Percentiles rank a stretch among this genome's conserved stretches.
Evolutionary conservation across 2,888 invertebrate species (phyloP).

Genomic region (Lithosia quadra): DNA sequence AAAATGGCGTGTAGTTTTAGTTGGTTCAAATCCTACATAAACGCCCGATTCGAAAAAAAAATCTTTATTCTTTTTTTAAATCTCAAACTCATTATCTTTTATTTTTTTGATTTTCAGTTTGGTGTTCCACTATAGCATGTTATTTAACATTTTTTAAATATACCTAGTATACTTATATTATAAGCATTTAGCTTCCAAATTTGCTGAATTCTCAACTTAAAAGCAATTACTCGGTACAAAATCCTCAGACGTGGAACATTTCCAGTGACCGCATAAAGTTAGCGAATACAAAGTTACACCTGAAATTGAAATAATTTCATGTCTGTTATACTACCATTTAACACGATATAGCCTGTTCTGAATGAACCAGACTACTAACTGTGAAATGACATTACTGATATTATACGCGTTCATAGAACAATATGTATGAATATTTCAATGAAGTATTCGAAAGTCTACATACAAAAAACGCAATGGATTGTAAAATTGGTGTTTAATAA

Average conservation of each 20-base stretch:
- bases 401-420: not conserved
- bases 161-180: not conserved
- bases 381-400: not conserved
- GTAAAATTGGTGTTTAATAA: not conserved
- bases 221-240: not conserved
- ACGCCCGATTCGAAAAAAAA: no score
- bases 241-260: not conserved
- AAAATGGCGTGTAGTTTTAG: no score
- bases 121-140: no score
- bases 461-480: not conserved
- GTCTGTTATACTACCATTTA: not conserved
- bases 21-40: no score
- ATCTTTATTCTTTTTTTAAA: no score
- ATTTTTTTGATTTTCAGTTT: no score
- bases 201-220: not conserved
- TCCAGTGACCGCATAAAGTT: not conserved
- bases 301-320: not conserved
- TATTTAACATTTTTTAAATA: no score
- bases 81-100: no score
- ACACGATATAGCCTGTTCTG: not conserved
- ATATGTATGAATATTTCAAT: constrained; percentile 1
- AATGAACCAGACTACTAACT: not conserved
- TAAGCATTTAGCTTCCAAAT: not conserved
- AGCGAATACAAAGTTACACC: not conserved
- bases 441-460: not conserved